phyloP scores from a whole-genome alignment of 2,888 invertebrate genomes.

The Andrena dorsata region DNA sequence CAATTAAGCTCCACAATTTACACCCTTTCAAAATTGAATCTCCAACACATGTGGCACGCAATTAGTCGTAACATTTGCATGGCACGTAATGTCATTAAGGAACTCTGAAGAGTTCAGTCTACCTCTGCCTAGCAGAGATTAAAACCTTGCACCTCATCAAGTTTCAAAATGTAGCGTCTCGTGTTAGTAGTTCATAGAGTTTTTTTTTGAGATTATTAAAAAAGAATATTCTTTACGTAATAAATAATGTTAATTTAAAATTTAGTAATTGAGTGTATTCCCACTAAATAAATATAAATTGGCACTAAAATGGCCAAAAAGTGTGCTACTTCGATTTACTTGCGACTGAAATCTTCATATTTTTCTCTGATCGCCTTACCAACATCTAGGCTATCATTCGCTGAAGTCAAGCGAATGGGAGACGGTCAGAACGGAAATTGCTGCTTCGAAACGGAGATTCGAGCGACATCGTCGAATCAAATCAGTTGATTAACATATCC shows the following conservation, averaged over 20 bases:
- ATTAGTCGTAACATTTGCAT: conserved; percentile 7
- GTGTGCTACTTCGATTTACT: neutral
- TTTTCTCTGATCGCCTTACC: neutral
- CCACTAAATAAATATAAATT: too few relatives aligned
- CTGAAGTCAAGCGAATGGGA: neutral
- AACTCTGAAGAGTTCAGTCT: neutral
- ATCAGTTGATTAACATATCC: conserved; percentile 30
- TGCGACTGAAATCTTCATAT: neutral
- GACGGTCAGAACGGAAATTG: conserved; percentile 15
- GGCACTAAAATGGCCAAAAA: neutral
- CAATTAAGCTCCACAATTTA: neutral
- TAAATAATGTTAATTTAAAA: too few relatives aligned
- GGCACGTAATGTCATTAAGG: neutral
- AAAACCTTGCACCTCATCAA: neutral
- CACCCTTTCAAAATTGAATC: neutral
- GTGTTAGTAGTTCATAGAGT: too few relatives aligned
- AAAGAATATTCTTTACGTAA: too few relatives aligned
- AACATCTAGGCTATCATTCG: neutral
- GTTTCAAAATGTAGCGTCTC: too few relatives aligned
- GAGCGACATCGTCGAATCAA: neutral
- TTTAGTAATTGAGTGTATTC: too few relatives aligned
- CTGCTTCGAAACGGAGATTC: conserved; percentile 1
- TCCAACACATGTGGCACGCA: neutral
- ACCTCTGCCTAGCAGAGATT: neutral
- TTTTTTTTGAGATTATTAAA: too few relatives aligned